Percentiles rank a stretch among this genome's conserved stretches.
Evolutionary conservation across 2,888 invertebrate species (phyloP).

Genomic region (Sacculina carcini): DNA sequence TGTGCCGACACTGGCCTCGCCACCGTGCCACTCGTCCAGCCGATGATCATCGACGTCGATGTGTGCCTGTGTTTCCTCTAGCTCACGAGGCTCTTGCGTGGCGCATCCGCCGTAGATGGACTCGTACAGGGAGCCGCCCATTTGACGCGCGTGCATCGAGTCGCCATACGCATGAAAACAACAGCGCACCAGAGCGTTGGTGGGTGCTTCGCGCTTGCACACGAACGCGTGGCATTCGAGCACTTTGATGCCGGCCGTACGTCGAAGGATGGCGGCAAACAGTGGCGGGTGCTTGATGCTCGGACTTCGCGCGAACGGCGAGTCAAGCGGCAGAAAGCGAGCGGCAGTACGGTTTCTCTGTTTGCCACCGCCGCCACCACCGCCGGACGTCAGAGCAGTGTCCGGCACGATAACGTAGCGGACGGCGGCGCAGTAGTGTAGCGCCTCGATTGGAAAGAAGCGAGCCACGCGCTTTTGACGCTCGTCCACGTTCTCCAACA

Average conservation of each 20-base stretch:
- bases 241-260: constrained; percentile 89
- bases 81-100: constrained; percentile 10
- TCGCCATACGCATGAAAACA: constrained; percentile 96
- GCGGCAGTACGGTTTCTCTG: constrained; percentile 38
- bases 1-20: constrained; percentile 23
- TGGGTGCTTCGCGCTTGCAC: constrained; percentile 83
- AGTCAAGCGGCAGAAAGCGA: constrained; percentile 77
- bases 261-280: constrained; percentile 80
- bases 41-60: constrained; percentile 81
- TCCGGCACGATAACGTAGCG: constrained; percentile 49
- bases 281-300: constrained; percentile 83
- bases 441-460: constrained; percentile 80
- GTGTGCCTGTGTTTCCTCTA: constrained; percentile 11
- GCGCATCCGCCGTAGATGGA: constrained; percentile 15
- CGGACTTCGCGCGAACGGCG: constrained; percentile 76
- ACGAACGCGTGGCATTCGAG: constrained; percentile 97
- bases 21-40: constrained; percentile 53
- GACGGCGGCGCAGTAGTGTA: constrained; percentile 88
- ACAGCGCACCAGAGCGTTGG: constrained; percentile 89
- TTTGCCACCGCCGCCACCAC: constrained; percentile 18
- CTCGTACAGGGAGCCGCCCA: constrained; percentile 22
- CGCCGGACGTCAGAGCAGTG: constrained; percentile 20
- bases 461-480: constrained; percentile 75
- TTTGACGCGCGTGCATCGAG: constrained; percentile 64
- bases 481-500: constrained; percentile 82